Percentiles rank a stretch among this genome's conserved stretches.
phyloP scores from a whole-genome alignment of 2,888 invertebrate species.

The Aleiodes alternator region DNA sequence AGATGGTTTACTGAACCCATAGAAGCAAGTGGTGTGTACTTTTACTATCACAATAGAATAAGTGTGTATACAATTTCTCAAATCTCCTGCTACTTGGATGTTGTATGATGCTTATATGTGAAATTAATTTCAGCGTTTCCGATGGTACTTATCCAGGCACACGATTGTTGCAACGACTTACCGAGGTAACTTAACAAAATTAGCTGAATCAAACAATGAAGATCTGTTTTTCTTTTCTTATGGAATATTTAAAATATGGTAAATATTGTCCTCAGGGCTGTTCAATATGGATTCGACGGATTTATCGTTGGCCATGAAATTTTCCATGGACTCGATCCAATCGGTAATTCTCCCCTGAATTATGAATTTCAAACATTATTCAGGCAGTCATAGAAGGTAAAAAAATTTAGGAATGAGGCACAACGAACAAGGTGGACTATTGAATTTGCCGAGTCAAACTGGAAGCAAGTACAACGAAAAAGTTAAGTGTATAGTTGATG shows the following conservation, averaged over 20 bases:
- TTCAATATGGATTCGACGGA: slow-evolving; percentile 37
- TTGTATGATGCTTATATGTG: too few relatives aligned
- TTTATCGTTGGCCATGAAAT: slow-evolving; percentile 39
- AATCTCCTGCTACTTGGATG: too few relatives aligned
- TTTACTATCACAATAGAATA: too few relatives aligned
- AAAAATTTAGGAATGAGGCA: slow-evolving; percentile 32
- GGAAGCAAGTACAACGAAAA: slow-evolving; percentile 12
- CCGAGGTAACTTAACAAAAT: slow-evolving; percentile 26
- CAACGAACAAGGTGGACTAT: slow-evolving; percentile 9
- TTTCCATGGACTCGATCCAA: slow-evolving; percentile 35
- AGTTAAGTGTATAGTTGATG: slow-evolving; percentile 36
- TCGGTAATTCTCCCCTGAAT: slow-evolving; percentile 1
- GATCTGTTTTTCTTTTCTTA: too few relatives aligned
- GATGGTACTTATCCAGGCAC: slow-evolving; percentile 24
- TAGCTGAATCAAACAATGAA: too few relatives aligned
- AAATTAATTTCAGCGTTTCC: slow-evolving; percentile 14
- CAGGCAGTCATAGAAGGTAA: not conserved
- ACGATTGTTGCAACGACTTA: slow-evolving; percentile 16
- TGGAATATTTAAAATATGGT: too few relatives aligned
- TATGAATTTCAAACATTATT: not conserved
- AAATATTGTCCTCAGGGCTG: slow-evolving; percentile 16
- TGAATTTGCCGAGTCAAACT: slow-evolving; percentile 9
- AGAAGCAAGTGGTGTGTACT: too few relatives aligned
- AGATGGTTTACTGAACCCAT: too few relatives aligned
- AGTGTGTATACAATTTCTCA: too few relatives aligned